Evolutionary conservation across 2,888 invertebrate species (phyloP), one percentile per base, ranked within the genome.

Genomic region (Sphaerophoria taeniata): DNA sequence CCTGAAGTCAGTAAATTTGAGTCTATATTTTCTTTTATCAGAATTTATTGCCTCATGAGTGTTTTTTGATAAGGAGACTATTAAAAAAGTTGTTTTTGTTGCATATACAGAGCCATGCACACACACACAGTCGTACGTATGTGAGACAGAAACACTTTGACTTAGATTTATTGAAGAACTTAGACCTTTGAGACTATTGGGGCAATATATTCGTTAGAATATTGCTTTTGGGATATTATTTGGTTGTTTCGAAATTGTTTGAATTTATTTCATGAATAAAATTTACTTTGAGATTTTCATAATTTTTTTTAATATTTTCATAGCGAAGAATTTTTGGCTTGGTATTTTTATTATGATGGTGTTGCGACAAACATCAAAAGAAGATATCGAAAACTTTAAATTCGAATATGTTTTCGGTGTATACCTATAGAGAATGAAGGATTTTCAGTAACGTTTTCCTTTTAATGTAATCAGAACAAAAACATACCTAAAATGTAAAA

Each of bases 11-110:
- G 75, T 71, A 53, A 71, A 75, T 69, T 79, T 69, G 55, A 34
- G 65, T 55, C 51, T 76, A 53, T 76, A 53, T 69, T 69, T 75
- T 55, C 43, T 61, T 53, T 70, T 77, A 77, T 77, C 61, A 61
- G 55, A 47, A 77, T 77, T 77, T 77, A 77, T 77, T 63, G 61
- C 47, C 45, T 5, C 61, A 70, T 77, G 60, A 76, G 76, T 69
- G 60, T 60, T 76, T 61, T 51, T 60, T 76, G 67, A 67, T 67
- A 53, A 67, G 56, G 31, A 67, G 36, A 58, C 55, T 58, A 65
- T 74, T 56, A 67, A 36, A 61, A 39, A 45, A 74, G 63, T 33
- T 71, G 16, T 65, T n/a, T n/a, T n/a, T n/a, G n/a, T 49, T 0
- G 16, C 39, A 39, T 47, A 73, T 16, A 31, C 53, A 73, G 33